Evolutionary conservation across 2,797 vertebrate genomes (phyloP).

Genomic region (Sebastes paucispinis): DNA sequence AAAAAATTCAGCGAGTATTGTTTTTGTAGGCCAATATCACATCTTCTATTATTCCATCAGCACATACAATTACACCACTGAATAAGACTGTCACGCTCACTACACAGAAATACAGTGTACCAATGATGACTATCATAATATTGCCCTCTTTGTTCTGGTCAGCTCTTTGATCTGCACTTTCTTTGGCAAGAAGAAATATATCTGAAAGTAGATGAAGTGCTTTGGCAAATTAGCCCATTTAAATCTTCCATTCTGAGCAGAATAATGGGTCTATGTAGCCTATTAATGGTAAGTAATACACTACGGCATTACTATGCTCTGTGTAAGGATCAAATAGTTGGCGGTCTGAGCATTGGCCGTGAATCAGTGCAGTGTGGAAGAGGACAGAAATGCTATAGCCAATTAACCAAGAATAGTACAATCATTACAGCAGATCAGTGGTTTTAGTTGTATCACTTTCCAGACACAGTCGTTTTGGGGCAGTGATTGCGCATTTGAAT

Average conservation of each 20-base stretch:
- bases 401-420: constrained; percentile 27
- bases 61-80: not conserved
- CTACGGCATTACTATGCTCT: not conserved
- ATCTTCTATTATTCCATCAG: not conserved
- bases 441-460: constrained; percentile 11
- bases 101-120: not conserved
- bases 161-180: constrained; percentile 26
- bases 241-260: constrained; percentile 20
- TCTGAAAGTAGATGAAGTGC: constrained; percentile 24
- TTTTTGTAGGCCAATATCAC: not conserved
- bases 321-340: constrained; percentile 26
- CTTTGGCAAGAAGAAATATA: constrained; percentile 6
- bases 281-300: constrained; percentile 33
- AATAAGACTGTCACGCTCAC: not conserved
- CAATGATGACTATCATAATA: not conserved
- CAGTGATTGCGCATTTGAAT: not conserved
- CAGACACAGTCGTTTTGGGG: not conserved
- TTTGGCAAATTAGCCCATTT: constrained; percentile 31
- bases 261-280: constrained; percentile 12
- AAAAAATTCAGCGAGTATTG: not conserved
- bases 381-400: constrained; percentile 11
- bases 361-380: constrained; percentile 4
- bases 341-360: constrained; percentile 4
- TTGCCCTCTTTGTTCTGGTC: not conserved
- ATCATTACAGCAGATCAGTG: not conserved